Evolutionary conservation across 2,888 invertebrate species (phyloP), one percentile per base, ranked within the genome.

Genomic region (Thecocarcelia acutangulata): DNA sequence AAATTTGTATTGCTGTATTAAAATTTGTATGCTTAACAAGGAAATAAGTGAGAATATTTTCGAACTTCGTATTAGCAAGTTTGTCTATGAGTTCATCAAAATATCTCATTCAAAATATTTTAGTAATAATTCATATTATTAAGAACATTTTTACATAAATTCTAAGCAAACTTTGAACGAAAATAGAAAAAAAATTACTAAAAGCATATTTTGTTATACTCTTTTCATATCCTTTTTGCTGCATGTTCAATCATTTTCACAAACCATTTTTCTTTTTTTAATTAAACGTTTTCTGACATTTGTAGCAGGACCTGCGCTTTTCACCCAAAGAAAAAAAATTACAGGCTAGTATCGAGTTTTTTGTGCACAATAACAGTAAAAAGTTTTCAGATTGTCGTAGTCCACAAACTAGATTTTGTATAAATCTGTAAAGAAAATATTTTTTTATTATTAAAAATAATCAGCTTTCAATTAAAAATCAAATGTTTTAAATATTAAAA

Each of bases 341-440:
- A 69, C 64, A 69, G 52, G 33, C 42, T 54, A 52, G 12, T 54
- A 46, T 21, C 5, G 17, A 24, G 2, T 37, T 63, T 66, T 76
- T 63, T 13, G 59, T 59, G 61, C 33, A 70, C 69, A 78, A 74
- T 75, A 78, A 70, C 78, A 74, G 82, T 70, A 73, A 75, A 68
- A 59, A 66, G 54, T 42, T 77, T 76, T 78, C 78, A 48, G 78
- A 82, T 82, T 78, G 74, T 66, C 78, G 78, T 82, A 82, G 74
- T 78, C 66, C 78, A 78, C 82, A 78, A 78, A 82, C 74, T 66
- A 82, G 58, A 70, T 73, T 76, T 70, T 66, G 72, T 82, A 70
- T 78, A 77, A 63, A 63, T 68, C 63, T 44, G 40, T 72, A 63
- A 76, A 68, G 21, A 17, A 73, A 24, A 61, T 24, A 76, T 81